A percentile compares a stretch with the other conserved stretches of the same genome.
These are phyloP conservation scores for Cassiopea andromeda DNA, from an alignment of 30 jellyfish, hydroid and myxozoan genomes.

Conservation along the genomic window DNA sequence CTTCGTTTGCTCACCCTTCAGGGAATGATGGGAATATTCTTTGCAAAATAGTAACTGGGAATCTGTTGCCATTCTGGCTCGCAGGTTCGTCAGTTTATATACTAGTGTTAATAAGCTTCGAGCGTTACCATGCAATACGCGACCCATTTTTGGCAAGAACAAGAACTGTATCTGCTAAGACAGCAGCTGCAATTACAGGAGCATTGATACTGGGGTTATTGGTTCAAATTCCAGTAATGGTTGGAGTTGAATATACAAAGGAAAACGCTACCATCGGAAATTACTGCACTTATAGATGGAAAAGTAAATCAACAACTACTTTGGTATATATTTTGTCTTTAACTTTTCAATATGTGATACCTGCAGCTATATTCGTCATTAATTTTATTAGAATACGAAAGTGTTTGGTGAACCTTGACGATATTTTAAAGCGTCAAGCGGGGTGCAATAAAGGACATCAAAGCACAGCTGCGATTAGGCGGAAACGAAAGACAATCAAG, in stretches of 20 bases:
- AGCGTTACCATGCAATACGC: slow-evolving; percentile 42
- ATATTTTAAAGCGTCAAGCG: slow-evolving; percentile 11
- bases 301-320: not conserved
- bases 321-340: slow-evolving; percentile 25
- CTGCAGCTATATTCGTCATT: slow-evolving; percentile 32
- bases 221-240: slow-evolving; percentile 63
- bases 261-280: slow-evolving; percentile 61
- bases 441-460: not conserved
- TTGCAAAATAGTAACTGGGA: slow-evolving; percentile 34
- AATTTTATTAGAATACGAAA: slow-evolving; percentile 42
- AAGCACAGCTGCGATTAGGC: slow-evolving; percentile 4
- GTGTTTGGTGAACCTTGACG: slow-evolving; percentile 22
- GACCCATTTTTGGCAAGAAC: slow-evolving; percentile 54
- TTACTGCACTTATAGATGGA: slow-evolving; percentile 51
- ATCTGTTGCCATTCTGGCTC: slow-evolving; percentile 41
- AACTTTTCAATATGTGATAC: slow-evolving; percentile 46
- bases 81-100: slow-evolving; percentile 42
- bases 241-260: slow-evolving; percentile 49
- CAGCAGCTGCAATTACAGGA: not conserved
- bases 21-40: slow-evolving; percentile 30
- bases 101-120: slow-evolving; percentile 48
- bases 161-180: slow-evolving; percentile 8
- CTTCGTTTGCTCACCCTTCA: slow-evolving; percentile 12
- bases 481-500: slow-evolving; percentile 49
- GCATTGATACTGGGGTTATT: slow-evolving; percentile 29